Base-by-base conservation (phyloP, 2,113 vertebrate genomes). In the Amazona guildingii region DNA sequence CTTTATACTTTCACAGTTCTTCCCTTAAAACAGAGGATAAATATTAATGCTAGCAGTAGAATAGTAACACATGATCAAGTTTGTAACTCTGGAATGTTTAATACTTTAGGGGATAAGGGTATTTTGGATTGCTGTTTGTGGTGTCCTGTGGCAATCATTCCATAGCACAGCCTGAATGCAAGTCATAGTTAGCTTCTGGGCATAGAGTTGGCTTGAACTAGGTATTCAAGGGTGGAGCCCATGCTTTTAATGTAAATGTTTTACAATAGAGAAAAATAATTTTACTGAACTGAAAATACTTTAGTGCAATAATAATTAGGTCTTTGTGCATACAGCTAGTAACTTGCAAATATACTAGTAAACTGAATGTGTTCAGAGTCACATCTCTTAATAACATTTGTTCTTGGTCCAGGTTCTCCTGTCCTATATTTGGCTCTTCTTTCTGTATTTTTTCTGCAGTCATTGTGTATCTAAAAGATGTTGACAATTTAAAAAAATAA, bases 71-170 rank as follows among this genome's bases (percentile, higher is more conserved):
- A 9, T 8, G 17, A 43, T 51, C 54, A 33, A 43, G 35, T 78
- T 63, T 63, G 16, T 54, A 48, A 68, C 25, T 74, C 51, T 61
- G 57, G 19, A 10, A 11, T 79, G 2, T 55, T 33, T 51, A 51
- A 9, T 70, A 9, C 25, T 76, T 17, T 10, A 13, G 28, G 48
- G 29, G 21, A 18, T 80, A 48, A 52, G 10, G 13, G 5, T 48
- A 24, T 44, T 92, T 48, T 52, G 37, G 12, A 16, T 55, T 63
- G 52, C 29, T 61, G 7, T 14, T 9, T 51, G 28, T 52, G 20
- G 49, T 44, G 33, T 27, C 77, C 28, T 35, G 7, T 33, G 15
- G 4, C 0, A 88, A 33, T 18, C 0, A 0, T 20, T 49, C 41
- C 9, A 2, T 13, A 74, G 31, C 48, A 29, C 37, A 54, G 10